Evolutionary conservation across 1,140 invertebrate species (phyloP), one percentile per base, ranked within the genome.

Genomic region (Panulirus ornatus): DNA sequence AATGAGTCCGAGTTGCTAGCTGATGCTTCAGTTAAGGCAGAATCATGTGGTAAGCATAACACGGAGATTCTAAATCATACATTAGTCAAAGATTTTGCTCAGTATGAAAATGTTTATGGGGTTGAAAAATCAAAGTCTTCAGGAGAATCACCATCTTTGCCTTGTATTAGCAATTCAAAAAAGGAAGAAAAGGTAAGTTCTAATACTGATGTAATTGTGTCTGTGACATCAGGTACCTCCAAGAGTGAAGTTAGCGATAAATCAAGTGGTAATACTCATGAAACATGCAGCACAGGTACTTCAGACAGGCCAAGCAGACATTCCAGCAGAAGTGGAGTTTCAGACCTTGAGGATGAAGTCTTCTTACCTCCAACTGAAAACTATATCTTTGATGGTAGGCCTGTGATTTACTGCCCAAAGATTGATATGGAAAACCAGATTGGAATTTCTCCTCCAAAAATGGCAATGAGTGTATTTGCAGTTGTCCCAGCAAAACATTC

Each of bases 241-340:
- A 78, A 83, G 54, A 83, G 81, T 66, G 81, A 83, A n/a, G 79
- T 82, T 19, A 83, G 81, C 40, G 81, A 83, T 34, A 63, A 38
- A 27, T 83, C 81, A 38, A 83, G 81, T 66, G 54, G 54, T 3
- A 66, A 83, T 42, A 42, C 44, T 22, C 36, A 36, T 54, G 71
- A 76, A 51, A 86, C 84, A 2, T 84, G 83, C 27, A 70, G 42
- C 16, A 66, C 83, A 1, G 71, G 78, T 44, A 82, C 38, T 34
- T 75, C 70, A 40, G 66, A 70, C 63, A 51, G 75, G 19, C 79
- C 87, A 36, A 89, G 87, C 34, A 40, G 87, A 19, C 63, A 89
- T 27, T 89, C 87, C 5, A 89, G 87, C n/a, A 89, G 58, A 42
- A 89, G 87, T 75, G 87, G 87, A 54, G 40, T 89, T 19, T 89